Percentiles rank a stretch among this genome's conserved stretches.
These are phyloP conservation scores for Hydra vulgaris DNA, from an alignment of 30 jellyfish, hydroid and myxozoan species.

Conservation along the genomic window DNA sequence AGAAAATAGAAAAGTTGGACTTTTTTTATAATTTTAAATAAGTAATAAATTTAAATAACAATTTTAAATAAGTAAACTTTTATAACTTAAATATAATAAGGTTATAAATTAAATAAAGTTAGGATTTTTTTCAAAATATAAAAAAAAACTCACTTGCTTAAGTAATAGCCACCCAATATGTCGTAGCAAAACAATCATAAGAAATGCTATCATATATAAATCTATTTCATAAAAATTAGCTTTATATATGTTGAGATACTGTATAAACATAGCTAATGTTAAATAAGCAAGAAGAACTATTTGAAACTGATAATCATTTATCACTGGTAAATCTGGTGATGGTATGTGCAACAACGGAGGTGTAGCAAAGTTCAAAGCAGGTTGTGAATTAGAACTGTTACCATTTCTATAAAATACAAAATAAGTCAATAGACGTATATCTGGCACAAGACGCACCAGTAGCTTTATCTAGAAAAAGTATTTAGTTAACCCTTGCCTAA, in stretches of 20 bases:
- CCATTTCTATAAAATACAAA: constrained; percentile 55
- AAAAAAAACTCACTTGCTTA: constrained; percentile 44
- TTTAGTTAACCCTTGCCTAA: too few species aligned
- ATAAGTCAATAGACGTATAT: neutral
- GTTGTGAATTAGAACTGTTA: constrained; percentile 36
- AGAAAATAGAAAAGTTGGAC: too few species aligned
- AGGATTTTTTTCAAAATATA: neutral
- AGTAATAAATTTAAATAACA: too few species aligned
- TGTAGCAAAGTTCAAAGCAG: constrained; percentile 47
- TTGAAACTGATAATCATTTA: constrained; percentile 77
- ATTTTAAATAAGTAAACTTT: too few species aligned
- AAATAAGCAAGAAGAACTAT: constrained; percentile 39
- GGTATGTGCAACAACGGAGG: constrained; percentile 75
- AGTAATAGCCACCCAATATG: constrained; percentile 70
- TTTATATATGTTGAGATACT: constrained; percentile 67
- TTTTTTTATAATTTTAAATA: too few species aligned
- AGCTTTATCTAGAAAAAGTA: too few species aligned
- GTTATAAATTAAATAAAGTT: neutral
- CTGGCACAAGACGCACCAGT: too few species aligned
- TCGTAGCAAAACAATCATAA: constrained; percentile 42
- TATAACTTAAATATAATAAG: too few species aligned
- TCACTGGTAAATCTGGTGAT: constrained; percentile 41
- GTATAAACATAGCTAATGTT: constrained; percentile 46
- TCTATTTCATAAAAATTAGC: constrained; percentile 68
- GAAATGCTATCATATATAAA: constrained; percentile 51